Evolutionary conservation across 2,888 invertebrate species (phyloP).

Genomic region (Drosophila fungiperda): DNA sequence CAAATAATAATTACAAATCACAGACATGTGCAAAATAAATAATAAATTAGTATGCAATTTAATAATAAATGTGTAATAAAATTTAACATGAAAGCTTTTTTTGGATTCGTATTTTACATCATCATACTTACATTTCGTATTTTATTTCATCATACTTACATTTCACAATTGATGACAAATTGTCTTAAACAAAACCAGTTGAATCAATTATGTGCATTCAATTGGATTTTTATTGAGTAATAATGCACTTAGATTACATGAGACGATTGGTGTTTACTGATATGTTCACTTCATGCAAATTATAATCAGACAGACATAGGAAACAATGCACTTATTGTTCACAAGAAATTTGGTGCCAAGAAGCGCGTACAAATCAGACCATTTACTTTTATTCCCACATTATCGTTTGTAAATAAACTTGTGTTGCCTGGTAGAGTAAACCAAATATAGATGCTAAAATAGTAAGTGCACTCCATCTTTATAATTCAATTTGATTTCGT

Average conservation of each 20-base stretch:
- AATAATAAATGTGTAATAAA: too few relatives aligned
- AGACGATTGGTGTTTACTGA: slow-evolving; percentile 23
- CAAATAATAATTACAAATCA: slow-evolving; percentile 4
- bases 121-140: not conserved
- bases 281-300: not conserved
- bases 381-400: slow-evolving; percentile 26
- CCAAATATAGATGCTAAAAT: slow-evolving; percentile 12
- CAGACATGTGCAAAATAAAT: not conserved
- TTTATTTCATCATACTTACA: slow-evolving; percentile 52
- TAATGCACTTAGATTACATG: slow-evolving; percentile 39
- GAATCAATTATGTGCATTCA: slow-evolving; percentile 11
- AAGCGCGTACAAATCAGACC: slow-evolving; percentile 6
- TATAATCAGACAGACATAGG: slow-evolving; percentile 13
- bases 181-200: slow-evolving; percentile 36
- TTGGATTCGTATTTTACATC: too few relatives aligned
- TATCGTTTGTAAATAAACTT: slow-evolving; percentile 37
- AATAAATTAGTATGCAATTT: not conserved
- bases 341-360: slow-evolving; percentile 33
- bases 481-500: not conserved
- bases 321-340: slow-evolving; percentile 2
- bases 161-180: slow-evolving; percentile 31
- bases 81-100: not conserved
- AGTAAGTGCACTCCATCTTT: slow-evolving; percentile 13
- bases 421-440: slow-evolving; percentile 2
- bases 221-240: slow-evolving; percentile 44